Base-by-base conservation (phyloP, 1,140 invertebrate genomes). In the Potamilus streckersoni region DNA sequence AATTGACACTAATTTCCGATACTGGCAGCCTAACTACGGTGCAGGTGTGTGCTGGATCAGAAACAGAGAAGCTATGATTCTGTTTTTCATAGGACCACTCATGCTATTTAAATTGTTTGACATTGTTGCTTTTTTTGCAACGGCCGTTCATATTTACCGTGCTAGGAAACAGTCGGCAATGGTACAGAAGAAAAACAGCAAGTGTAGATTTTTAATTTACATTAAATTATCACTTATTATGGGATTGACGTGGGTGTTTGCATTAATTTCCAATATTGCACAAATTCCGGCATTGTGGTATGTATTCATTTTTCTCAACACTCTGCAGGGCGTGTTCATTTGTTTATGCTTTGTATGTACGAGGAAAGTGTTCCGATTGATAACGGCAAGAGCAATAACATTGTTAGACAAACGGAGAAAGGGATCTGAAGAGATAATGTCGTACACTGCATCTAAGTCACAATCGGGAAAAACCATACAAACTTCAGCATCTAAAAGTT, bases 141-240 rank as follows among this genome's bases (percentile, higher is more conserved):
- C 85, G 6, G 82, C 89, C 0, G 80, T 86, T 27, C 91, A 92
- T 86, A 92, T 93, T 67, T 68, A 85, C 83, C 57, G 89, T 87
- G 65, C 75, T 23, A 62, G 70, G n/a, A 20, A 19, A 20, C 57
- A 76, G 19, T 62, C 73, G 2, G 74, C 78, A 11, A 71, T 64
- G 17, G 73, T 69, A 6, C 62, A 74, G 16, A 76, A 69, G 23
- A 78, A 74, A 23, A 70, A 76, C 16, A 66, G 76, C 49, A 63
- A 69, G 11, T 55, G 69, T 76, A 80, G 57, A 80, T 90, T 84
- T 84, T 85, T 78, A 31, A 88, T 93, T 49, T 93, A 93, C 84
- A 80, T 92, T 19, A 87, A 92, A 31, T 83, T 93, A 66, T 83
- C 86, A 4, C 60, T 84, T 1, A 82, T 89, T 23, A 83, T 89